Evolutionary conservation across 2,797 vertebrate genomes (phyloP), one percentile per base, ranked within the genome.

Genomic region (Remorina albescens): DNA sequence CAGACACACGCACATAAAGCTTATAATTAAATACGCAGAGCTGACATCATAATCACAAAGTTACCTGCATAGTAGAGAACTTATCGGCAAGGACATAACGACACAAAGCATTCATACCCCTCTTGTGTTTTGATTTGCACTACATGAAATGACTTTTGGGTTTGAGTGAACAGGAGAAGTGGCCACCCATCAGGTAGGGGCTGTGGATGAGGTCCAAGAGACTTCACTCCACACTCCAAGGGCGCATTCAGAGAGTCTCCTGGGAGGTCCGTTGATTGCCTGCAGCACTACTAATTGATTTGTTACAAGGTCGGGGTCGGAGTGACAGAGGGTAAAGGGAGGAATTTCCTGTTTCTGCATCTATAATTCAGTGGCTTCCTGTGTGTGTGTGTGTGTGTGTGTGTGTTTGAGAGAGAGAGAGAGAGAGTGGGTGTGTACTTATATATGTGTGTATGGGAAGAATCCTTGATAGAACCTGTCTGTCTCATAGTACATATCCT

Each of bases 291-390:
- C 91, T 94, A 95, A 95, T 94, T 95, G 94, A 95, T 94, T 93
- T 91, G 92, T 91, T 93, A 87, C 88, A 90, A 93, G 94, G 92
- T 95, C 91, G 71, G 67, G 81, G 80, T 65, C 86, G 87, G 88
- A 94, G 83, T 90, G 91, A 92, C 92, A 91, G 84, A 89, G 91
- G 90, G 82, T 86, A 79, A 83, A 76, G 84, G 80, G 80, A 91
- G 90, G 92, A 90, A 94, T 94, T 95, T 95, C 94, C 95, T 94
- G 92, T 95, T 92, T 92, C 91, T 88, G 79, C 92, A 95, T 95
- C 88, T 91, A 94, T 94, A 94, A 95, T 94, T 95, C 92, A 95
- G 86, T 69, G 73, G 83, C 85, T 92, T 94, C 90, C 89, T 90
- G 85, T 84, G 60, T 67, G 73, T 67, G 75, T 8, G 30, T 13